Evolutionary conservation across 2,797 vertebrate species (phyloP).

Genomic region (Brotula barbata): DNA sequence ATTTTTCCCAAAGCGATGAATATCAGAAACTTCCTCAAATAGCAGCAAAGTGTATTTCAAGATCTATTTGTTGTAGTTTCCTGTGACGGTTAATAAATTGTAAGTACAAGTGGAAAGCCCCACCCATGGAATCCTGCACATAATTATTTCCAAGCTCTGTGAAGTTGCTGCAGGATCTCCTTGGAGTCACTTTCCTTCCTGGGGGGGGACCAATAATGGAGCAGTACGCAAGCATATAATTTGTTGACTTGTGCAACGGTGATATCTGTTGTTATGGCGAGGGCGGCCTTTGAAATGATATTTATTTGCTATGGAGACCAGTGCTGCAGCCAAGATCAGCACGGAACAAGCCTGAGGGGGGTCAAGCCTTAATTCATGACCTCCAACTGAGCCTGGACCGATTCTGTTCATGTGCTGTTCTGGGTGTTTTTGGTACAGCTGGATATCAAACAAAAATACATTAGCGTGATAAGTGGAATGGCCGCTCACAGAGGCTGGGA

Average conservation of each 20-base stretch:
- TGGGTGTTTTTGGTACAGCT: background rate
- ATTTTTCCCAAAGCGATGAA: background rate
- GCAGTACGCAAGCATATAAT: background rate
- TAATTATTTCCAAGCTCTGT: conserved; percentile 1
- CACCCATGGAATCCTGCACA: background rate
- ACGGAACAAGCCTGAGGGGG: background rate
- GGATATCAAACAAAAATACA: no score
- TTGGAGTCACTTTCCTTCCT: background rate
- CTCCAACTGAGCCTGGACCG: background rate
- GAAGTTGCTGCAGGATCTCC: background rate
- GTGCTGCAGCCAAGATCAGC: conserved; percentile 15
- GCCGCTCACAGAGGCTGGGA: no score
- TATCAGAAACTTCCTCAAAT: background rate
- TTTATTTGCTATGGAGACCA: conserved; percentile 39
- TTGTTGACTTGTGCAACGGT: conserved; percentile 4
- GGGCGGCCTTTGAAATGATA: conserved; percentile 8
- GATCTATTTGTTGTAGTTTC: conserved; percentile 14
- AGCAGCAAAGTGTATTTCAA: conserved; percentile 3
- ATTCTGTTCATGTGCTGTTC: background rate
- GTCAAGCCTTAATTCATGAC: conserved; percentile 21
- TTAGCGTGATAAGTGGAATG: no score
- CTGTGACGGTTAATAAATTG: conserved; percentile 19
- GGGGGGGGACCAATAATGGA: conserved; percentile 3
- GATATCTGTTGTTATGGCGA: conserved; percentile 23
- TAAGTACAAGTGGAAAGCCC: background rate